phyloP scores from a whole-genome alignment of 2,797 vertebrate species.

The Gymnodraco acuticeps region DNA sequence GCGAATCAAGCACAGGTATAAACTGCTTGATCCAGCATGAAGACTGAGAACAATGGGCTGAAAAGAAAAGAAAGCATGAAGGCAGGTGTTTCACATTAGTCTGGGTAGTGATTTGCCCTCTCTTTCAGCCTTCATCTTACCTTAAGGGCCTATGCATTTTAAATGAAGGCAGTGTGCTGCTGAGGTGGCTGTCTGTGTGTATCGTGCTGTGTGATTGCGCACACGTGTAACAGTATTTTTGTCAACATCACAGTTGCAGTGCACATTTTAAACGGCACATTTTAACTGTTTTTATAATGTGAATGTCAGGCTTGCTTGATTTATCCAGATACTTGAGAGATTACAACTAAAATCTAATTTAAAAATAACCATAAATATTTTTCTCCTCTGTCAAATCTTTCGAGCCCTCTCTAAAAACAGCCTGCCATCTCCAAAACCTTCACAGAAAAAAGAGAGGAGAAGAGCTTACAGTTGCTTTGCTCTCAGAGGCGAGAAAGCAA shows the following conservation, averaged over 20 bases:
- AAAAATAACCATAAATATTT: conserved; percentile 69
- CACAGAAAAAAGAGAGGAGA: conserved; percentile 51
- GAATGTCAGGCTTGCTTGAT: conserved; percentile 69
- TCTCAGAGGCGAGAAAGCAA: conserved; percentile 62
- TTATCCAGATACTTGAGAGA: conserved; percentile 65
- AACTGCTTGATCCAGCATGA: conserved; percentile 56
- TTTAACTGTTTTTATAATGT: conserved; percentile 64
- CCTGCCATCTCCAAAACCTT: conserved; percentile 63
- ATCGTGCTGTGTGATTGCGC: not conserved
- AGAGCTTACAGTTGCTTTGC: conserved; percentile 61
- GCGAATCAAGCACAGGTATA: conserved; percentile 31
- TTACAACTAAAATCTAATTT: conserved; percentile 53
- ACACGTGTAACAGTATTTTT: conserved; percentile 21
- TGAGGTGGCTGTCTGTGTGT: conserved; percentile 48
- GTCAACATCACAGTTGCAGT: conserved; percentile 50
- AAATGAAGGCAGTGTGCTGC: conserved; percentile 68
- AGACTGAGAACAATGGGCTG: conserved; percentile 57
- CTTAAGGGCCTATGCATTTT: conserved; percentile 62
- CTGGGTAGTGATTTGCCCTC: conserved; percentile 57
- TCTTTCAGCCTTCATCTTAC: conserved; percentile 56
- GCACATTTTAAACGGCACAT: conserved; percentile 47
- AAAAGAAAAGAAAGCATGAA: conserved; percentile 58
- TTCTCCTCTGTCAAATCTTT: conserved; percentile 47
- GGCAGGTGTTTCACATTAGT: conserved; percentile 61
- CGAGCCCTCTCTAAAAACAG: conserved; percentile 62